A percentile compares a stretch with the other conserved stretches of the same genome.
These are phyloP conservation scores for Grantiella picta DNA, from an alignment of 2,113 vertebrate genomes.

Conservation along the genomic window DNA sequence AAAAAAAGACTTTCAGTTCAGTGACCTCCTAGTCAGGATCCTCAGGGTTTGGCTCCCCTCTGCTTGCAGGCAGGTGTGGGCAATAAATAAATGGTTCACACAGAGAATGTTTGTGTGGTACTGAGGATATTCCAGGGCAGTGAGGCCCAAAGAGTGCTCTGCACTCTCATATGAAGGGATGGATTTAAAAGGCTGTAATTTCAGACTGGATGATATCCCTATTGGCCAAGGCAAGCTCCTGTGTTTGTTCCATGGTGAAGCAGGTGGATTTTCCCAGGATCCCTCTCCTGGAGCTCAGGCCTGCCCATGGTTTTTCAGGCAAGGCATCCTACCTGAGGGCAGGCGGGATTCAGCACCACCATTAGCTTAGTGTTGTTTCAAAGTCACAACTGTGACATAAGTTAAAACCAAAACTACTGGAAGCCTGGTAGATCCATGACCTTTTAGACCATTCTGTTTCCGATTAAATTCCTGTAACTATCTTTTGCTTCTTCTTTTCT, in stretches of 20 bases:
- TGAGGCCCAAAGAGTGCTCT: background rate
- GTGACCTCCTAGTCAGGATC: background rate
- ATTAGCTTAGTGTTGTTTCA: background rate
- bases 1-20: background rate
- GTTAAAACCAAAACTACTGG: background rate
- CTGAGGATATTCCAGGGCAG: background rate
- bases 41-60: background rate
- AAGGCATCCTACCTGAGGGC: background rate
- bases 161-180: background rate
- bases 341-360: fast-evolving
- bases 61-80: background rate
- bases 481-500: background rate
- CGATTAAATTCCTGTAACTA: background rate
- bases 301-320: background rate
- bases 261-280: background rate
- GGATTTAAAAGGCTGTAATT: background rate
- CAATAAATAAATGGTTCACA: background rate
- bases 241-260: fast-evolving
- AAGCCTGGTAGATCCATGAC: background rate
- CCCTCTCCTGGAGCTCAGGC: background rate
- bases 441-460: background rate
- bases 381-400: background rate
- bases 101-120: background rate
- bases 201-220: background rate
- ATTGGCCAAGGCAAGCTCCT: background rate